Evolutionary conservation across 2,888 invertebrate species (phyloP).

Genomic region (Drosophila demipolita): DNA sequence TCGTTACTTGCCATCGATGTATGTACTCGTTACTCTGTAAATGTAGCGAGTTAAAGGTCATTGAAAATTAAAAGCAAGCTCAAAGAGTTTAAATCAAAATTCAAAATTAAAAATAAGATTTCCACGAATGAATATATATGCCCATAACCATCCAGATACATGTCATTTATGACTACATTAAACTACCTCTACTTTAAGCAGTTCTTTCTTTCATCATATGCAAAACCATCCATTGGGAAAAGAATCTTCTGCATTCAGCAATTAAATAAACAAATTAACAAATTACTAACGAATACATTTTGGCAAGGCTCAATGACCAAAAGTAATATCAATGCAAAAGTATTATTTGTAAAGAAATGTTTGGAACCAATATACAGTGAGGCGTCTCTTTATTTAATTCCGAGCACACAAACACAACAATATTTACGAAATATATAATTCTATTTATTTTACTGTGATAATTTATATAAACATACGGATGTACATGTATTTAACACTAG

Average conservation of each 20-base stretch:
- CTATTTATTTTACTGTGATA: constrained; percentile 82
- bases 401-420: constrained; percentile 42
- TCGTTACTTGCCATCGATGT: neutral
- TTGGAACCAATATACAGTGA: constrained; percentile 13
- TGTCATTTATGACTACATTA: constrained; percentile 3
- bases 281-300: constrained; percentile 14
- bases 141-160: neutral
- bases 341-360: constrained; percentile 45
- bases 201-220: neutral
- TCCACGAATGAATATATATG: neutral
- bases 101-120: neutral
- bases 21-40: neutral
- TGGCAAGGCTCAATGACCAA: constrained; percentile 13
- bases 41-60: neutral
- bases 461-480: constrained; percentile 60
- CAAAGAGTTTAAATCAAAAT: neutral
- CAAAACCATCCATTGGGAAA: neutral
- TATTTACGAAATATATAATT: constrained; percentile 54
- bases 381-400: constrained; percentile 41
- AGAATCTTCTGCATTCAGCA: neutral
- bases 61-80: neutral
- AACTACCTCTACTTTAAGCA: constrained; percentile 31
- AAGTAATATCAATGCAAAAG: constrained; percentile 50
- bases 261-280: neutral
- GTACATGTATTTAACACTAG: constrained; percentile 41